phyloP scores from a whole-genome alignment of 2,888 invertebrate genomes.

The Deroplatys truncata region DNA sequence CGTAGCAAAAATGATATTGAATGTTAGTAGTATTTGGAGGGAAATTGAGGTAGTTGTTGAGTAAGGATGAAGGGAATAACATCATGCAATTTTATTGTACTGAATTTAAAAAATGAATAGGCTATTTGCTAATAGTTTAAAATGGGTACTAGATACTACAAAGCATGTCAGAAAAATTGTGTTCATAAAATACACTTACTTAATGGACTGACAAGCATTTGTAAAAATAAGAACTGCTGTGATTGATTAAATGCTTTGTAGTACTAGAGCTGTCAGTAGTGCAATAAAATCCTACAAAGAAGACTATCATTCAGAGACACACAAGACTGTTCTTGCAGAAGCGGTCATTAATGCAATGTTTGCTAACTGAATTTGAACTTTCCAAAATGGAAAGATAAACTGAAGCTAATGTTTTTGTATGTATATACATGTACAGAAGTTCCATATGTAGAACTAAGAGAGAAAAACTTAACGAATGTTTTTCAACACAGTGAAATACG shows the following conservation, averaged over 20 bases:
- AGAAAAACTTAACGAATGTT: not conserved
- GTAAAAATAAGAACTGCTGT: not conserved
- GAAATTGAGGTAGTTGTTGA: not conserved
- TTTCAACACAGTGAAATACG: not conserved
- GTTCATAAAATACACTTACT: not conserved
- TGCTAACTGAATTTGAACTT: not conserved
- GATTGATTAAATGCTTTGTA: not conserved
- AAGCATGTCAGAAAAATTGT: not conserved
- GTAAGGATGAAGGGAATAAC: not conserved
- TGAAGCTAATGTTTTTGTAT: not conserved
- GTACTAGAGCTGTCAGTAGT: not conserved
- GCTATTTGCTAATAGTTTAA: not conserved
- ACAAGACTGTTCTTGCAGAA: not conserved
- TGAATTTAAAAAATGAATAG: not conserved
- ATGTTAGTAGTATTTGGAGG: not conserved
- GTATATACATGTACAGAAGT: conserved; percentile 11
- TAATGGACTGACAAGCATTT: not conserved
- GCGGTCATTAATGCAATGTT: not conserved
- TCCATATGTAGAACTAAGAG: not conserved
- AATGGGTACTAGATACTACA: not conserved
- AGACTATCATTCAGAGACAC: not conserved
- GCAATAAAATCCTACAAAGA: not conserved
- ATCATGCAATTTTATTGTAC: not conserved
- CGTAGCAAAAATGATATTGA: not conserved
- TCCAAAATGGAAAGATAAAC: not conserved